Conservation (phyloP, 2,888 invertebrate genomes). For the Busseola fusca region DNA sequence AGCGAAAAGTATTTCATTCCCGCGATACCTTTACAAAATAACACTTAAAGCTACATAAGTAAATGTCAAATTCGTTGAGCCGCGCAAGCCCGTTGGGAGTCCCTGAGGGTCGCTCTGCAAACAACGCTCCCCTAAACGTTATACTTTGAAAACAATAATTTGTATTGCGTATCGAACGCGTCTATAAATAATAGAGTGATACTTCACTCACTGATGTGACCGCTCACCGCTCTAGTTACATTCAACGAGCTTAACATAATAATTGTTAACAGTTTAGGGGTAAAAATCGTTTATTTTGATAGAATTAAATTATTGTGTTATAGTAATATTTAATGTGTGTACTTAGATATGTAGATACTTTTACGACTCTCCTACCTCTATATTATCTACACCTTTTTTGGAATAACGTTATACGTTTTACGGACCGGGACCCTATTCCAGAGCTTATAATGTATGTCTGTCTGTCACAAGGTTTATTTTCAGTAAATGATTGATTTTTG, state of each 20-base stretch:
- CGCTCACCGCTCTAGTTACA: slow-evolving; percentile 70
- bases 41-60: slow-evolving; percentile 71
- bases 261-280: slow-evolving; percentile 46
- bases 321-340: not conserved
- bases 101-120: slow-evolving; percentile 86
- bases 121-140: slow-evolving; percentile 89
- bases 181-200: slow-evolving; percentile 89
- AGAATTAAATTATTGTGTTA: not conserved
- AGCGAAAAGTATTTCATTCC: slow-evolving; percentile 78
- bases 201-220: slow-evolving; percentile 79
- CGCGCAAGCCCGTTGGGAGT: slow-evolving; percentile 65
- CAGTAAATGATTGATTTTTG: not conserved
- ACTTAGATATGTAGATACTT: not conserved
- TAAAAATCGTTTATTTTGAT: slow-evolving; percentile 28
- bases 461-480: not conserved
- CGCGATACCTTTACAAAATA: slow-evolving; percentile 68
- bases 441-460: not conserved
- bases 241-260: slow-evolving; percentile 71
- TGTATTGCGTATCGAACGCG: slow-evolving; percentile 89
- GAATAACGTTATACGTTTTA: not conserved
- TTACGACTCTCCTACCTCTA: not conserved
- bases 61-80: slow-evolving; percentile 77
- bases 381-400: not conserved
- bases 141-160: slow-evolving; percentile 90
- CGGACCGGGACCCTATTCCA: not conserved